Evolutionary conservation across 2,113 vertebrate genomes (phyloP), one percentile per base, ranked within the genome.

Genomic region (Corythoichthys intestinalis): DNA sequence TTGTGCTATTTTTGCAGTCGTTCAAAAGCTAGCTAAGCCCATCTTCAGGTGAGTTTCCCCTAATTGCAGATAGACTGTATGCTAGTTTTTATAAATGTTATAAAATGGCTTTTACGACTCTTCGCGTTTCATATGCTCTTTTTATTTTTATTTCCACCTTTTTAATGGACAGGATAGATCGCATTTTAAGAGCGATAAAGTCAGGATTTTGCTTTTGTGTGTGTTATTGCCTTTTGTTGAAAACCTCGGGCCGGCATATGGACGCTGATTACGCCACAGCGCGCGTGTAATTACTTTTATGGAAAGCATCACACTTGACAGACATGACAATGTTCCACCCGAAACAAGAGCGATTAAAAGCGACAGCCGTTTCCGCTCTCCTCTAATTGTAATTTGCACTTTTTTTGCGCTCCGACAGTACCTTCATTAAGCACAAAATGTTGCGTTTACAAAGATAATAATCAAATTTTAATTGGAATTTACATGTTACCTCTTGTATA

Each of bases 311-410:
- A 77, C 41, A 80, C 65, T 77, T 85, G 79, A 85, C 84, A 85
- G 73, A 77, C 70, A 85, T 83, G 76, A 70, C 72, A 60, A 38
- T 70, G 72, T 75, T 58, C 11, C 34, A 58, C 56, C 34, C 12
- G 66, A 79, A 73, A 69, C 66, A 76, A 77, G 68, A 63, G 63
- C 56, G 70, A 70, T 67, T 70, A 58, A 75, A 58, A 69, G 69
- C 72, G 79, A 81, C 70, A 85, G 76, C 74, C 66, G 71, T 56
- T 61, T 67, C 62, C 54, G 57, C 72, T 81, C 69, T 66, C 28
- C 37, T 61, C 75, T 89, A 87, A 88, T 88, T 90, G 85, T 77
- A 78, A 85, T 84, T 83, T 87, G 71, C 80, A 82, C 75, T 77
- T 58, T 58, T 57, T 58, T 84, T 83, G 82, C 78, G 71, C 73